Evolutionary conservation across 2,888 invertebrate species (phyloP), one percentile per base, ranked within the genome.

Genomic region (Acholoe squamosa): DNA sequence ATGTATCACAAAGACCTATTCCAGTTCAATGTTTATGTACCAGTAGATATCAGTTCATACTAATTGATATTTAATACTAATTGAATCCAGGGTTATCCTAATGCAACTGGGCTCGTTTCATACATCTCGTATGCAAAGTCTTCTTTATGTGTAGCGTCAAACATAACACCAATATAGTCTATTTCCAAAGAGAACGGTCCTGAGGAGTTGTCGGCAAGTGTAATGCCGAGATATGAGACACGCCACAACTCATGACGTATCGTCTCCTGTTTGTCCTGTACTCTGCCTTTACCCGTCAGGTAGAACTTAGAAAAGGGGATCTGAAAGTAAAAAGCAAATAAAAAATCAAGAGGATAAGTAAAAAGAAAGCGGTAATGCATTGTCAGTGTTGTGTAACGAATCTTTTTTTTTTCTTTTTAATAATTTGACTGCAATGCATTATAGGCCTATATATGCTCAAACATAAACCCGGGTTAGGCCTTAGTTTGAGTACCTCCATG

Each of bases 91-190:
- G 3, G 31, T 76, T 76, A 76, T 31, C 76, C 76, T 25, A 76
- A 16, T 14, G 76, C 76, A 25, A 31, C 76, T 1, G 92, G 89
- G 1, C 84, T 52, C 14, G 91, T 90, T 89, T 92, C 89, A 96
- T 99, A 99, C 97, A 97, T 97, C 97, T 99, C 99, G 96, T 99
- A 99, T 0, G 99, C 99, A 96, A 97, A 98, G 92, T 97, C 97
- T 96, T 99, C 99, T 0, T 96, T 96, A 94, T 98, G 97, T 90
- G 97, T 97, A 0, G 97, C 97, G 96, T 99, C 98, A 94, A 96
- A 97, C 95, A 98, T 97, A 71, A 98, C 95, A 22, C 98, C 99
- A 92, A 99, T 97, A 95, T 98, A 99, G 96, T 99, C 99, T 90
- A 98, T 97, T 96, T 98, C 99, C 93, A 99, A 96, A 93, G 97